Base-by-base conservation (phyloP, 2,113 vertebrate species). In the Nyctibius bracteatus region DNA sequence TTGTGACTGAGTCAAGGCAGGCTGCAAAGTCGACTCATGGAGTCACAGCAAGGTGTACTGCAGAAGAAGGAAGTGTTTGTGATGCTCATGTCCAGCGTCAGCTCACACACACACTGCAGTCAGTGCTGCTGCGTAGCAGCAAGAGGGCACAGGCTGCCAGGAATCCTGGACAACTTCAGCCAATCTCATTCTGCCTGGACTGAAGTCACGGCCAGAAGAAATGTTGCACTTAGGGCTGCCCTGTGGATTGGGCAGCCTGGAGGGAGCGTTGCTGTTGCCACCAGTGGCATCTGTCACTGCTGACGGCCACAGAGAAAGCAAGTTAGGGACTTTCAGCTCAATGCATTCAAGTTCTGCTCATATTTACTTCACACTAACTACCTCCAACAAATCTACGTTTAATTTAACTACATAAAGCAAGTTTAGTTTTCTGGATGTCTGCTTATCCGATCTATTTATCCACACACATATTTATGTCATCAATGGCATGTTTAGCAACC, bases 81-180 rank as follows among this genome's bases (percentile, higher is more conserved):
- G 47, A 80, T 2, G 11, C 28, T 49, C 1, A 1, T 20, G 51
- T 21, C 74, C 81, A 51, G 37, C 2, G 1, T 9, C 43, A 52
- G 75, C 49, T 46, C 55, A 51, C 43, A 51, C 0, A 0, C 20
- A 21, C 13, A 14, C 33, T 35, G 37, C 16, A 7, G 25, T 5
- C 4, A 21, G 24, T 10, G 20, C 24, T 19, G 47, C 52, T 16
- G 41, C 1, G 4, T 8, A 19, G 37, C 2, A 1, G 30, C 15
- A 52, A 57, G 55, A 33, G 8, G 30, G 49, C 68, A 55, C 12
- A 17, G 62, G 62, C 55, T 51, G 28, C 12, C 74, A 63, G 47
- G 21, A 75, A 24, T 3, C 25, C 25, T 47, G 44, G 31, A n/a
- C 15, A 44, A 37, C n/a, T 12, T 59, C 51, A 47, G 12, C 8